phyloP scores from a whole-genome alignment of 1,140 invertebrate genomes.

The Heterodera carotae region DNA sequence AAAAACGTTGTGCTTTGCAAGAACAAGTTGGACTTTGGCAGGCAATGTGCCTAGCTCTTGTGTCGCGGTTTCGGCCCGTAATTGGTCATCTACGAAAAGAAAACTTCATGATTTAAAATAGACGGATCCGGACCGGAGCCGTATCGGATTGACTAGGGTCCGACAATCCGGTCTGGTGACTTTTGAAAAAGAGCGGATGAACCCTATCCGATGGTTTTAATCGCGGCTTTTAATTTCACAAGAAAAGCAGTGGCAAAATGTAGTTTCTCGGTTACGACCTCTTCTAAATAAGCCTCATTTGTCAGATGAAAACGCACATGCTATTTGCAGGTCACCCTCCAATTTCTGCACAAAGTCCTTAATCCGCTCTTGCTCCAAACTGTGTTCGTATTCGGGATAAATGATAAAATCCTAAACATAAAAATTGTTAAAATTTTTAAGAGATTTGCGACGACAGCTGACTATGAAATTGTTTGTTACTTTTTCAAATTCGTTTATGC shows the following conservation, averaged over 20 bases:
- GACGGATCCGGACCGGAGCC: no score
- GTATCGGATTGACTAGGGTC: no score
- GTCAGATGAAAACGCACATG: slow-evolving; percentile 38
- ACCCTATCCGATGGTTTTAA: no score
- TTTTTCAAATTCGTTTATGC: slow-evolving; percentile 63
- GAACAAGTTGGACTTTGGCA: slow-evolving; percentile 22
- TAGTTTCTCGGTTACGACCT: no score
- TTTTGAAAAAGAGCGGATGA: no score
- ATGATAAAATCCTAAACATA: slow-evolving; percentile 65
- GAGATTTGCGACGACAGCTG: no score
- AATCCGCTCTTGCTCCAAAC: slow-evolving; percentile 56
- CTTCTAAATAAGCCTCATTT: no score
- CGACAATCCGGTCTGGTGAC: no score
- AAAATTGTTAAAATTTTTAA: not conserved
- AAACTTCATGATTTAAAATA: no score
- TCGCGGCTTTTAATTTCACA: no score
- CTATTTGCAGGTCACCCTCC: slow-evolving; percentile 39
- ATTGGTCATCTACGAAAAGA: slow-evolving; percentile 1
- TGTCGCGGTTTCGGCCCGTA: not conserved
- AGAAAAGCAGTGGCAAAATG: no score
- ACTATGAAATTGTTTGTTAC: slow-evolving; percentile 44
- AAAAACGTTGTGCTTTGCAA: slow-evolving; percentile 48
- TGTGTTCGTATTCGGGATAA: slow-evolving; percentile 59
- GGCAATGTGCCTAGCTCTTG: slow-evolving; percentile 3
- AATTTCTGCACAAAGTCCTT: slow-evolving; percentile 46